A percentile compares a stretch with the other conserved stretches of the same genome.
phyloP scores from a whole-genome alignment of 2,113 vertebrate genomes.

The Micromys minutus region DNA sequence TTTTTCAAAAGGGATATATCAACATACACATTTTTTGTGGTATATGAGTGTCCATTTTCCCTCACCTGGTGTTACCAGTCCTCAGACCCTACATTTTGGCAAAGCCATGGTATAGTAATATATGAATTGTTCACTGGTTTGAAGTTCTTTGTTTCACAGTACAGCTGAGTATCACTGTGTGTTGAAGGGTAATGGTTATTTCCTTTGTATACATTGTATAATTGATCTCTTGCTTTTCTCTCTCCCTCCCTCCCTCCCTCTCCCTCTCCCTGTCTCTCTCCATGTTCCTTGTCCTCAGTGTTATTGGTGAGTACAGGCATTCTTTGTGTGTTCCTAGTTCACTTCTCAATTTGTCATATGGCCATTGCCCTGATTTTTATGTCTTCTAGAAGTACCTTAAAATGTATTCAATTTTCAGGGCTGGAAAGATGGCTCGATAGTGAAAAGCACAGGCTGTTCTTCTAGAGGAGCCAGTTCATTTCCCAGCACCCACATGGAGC shows the following conservation, averaged over 20 bases:
- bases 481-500: no score
- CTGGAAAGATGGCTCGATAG: no score
- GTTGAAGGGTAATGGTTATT: background rate
- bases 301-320: background rate
- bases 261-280: no score
- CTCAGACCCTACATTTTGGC: background rate
- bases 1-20: constrained; percentile 8
- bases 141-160: constrained; percentile 17
- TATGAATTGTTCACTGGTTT: background rate
- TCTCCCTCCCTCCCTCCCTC: no score
- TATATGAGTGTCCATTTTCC: background rate
- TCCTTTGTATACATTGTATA: background rate
- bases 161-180: constrained; percentile 18
- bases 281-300: background rate
- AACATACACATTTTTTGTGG: background rate
- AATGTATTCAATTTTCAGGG: background rate
- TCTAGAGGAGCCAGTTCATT: no score
- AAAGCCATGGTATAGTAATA: background rate
- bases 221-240: background rate
- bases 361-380: constrained; percentile 49
- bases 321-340: background rate
- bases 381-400: background rate
- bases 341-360: constrained; percentile 5
- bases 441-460: no score
- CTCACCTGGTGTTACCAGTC: background rate